These are phyloP conservation scores for Schmidtea mediterranea DNA, from an alignment of 1,140 invertebrate species.

Conservation along the genomic window DNA sequence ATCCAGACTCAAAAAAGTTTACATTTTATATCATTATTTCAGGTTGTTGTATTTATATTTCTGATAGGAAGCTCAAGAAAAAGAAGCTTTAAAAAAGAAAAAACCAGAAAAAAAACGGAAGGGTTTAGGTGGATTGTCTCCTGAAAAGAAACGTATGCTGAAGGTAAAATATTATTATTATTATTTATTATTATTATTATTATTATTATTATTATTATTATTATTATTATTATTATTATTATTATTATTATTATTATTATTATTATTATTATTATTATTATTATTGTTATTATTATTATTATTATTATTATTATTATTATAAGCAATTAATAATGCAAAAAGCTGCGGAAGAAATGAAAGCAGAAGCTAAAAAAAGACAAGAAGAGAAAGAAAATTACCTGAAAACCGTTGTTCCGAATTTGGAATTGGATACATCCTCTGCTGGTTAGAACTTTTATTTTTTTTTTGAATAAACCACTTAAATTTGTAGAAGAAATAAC, in stretches of 20 bases:
- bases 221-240: neutral
- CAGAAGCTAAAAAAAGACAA: slow-evolving; percentile 6
- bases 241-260: too few relatives aligned
- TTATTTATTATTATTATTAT: neutral
- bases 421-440: slow-evolving; percentile 7
- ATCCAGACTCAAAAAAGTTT: too few relatives aligned
- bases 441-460: slow-evolving; percentile 1
- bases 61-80: neutral
- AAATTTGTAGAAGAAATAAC: slow-evolving; percentile 26
- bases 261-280: too few relatives aligned
- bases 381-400: slow-evolving; percentile 9
- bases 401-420: slow-evolving; percentile 9
- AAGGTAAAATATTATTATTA: slow-evolving; percentile 14
- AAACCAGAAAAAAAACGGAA: slow-evolving; percentile 14
- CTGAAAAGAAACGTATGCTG: slow-evolving; percentile 23
- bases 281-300: too few relatives aligned
- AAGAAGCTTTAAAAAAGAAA: neutral
- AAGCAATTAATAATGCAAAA: slow-evolving; percentile 9
- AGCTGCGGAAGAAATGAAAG: slow-evolving; percentile 9
- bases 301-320: too few relatives aligned
- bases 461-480: too few relatives aligned
- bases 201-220: too few relatives aligned
- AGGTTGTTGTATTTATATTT: too few relatives aligned
- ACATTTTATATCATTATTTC: too few relatives aligned
- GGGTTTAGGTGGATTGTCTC: slow-evolving; percentile 21